Evolutionary conservation across 2,888 invertebrate genomes (phyloP).

Genomic region (Chaetogeoica ovagalla): DNA sequence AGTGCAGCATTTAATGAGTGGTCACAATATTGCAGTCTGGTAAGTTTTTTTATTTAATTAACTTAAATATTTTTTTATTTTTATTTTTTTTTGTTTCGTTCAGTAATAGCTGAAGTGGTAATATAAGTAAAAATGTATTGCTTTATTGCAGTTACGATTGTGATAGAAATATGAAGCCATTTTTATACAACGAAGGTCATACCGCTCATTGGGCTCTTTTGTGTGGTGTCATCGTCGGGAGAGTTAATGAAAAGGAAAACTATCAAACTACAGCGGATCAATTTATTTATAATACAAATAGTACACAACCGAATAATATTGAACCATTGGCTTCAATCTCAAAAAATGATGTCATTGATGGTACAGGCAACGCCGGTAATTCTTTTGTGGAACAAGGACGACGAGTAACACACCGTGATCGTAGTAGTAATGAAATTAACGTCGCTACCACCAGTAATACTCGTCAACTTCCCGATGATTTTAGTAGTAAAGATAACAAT

Average conservation of each 20-base stretch:
- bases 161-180: slow-evolving; percentile 14
- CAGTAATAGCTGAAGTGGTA: background rate
- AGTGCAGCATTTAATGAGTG: slow-evolving; percentile 8
- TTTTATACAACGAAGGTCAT: background rate
- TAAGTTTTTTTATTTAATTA: background rate
- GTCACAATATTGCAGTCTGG: slow-evolving; percentile 22
- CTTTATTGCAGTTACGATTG: slow-evolving; percentile 12
- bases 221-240: slow-evolving; percentile 18
- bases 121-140: background rate
- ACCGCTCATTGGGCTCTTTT: slow-evolving; percentile 25
- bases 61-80: too few species aligned
- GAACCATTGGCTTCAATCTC: background rate
- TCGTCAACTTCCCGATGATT: too few species aligned
- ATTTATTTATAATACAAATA: background rate
- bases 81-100: background rate
- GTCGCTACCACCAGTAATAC: too few species aligned
- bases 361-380: too few species aligned
- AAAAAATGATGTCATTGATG: too few species aligned
- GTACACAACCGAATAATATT: background rate
- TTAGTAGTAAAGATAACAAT: too few species aligned
- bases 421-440: too few species aligned
- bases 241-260: background rate
- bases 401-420: too few species aligned
- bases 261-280: too few species aligned
- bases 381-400: too few species aligned